These are phyloP conservation scores for Subanguina moxae DNA, from an alignment of 1,140 invertebrate genomes.

Conservation along the genomic window DNA sequence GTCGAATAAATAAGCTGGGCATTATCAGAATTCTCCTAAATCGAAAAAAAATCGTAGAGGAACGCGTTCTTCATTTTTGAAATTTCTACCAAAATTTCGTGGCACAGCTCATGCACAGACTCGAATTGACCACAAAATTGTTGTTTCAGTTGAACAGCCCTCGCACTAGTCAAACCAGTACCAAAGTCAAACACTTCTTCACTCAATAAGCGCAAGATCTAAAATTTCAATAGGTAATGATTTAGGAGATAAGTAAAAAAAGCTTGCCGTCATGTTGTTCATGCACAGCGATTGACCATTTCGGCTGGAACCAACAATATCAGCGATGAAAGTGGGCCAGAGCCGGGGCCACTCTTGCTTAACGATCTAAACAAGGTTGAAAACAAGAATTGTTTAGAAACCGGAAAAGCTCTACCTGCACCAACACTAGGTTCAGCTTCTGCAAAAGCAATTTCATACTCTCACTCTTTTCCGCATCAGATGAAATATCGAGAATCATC, in stretches of 20 bases:
- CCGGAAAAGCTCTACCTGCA: slow-evolving; percentile 71
- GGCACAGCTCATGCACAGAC: slow-evolving; percentile 93
- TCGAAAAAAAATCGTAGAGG: background rate
- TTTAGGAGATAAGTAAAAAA: background rate
- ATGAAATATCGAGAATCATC: slow-evolving; percentile 95
- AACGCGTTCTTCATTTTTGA: background rate
- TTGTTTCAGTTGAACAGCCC: slow-evolving; percentile 97
- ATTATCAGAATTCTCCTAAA: slow-evolving; percentile 79
- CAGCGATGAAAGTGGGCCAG: slow-evolving; percentile 96
- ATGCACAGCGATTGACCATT: slow-evolving; percentile 97
- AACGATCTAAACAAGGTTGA: slow-evolving; percentile 70
- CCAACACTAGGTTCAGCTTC: slow-evolving; percentile 97
- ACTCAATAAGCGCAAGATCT: slow-evolving; percentile 85
- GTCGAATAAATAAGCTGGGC: slow-evolving; percentile 68
- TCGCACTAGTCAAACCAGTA: slow-evolving; percentile 88
- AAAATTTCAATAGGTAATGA: background rate
- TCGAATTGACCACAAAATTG: slow-evolving; percentile 99
- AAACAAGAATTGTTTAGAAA: slow-evolving; percentile 7
- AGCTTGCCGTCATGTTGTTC: slow-evolving; percentile 82
- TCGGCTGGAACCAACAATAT: slow-evolving; percentile 97
- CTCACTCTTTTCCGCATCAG: slow-evolving; percentile 80
- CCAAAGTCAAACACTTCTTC: slow-evolving; percentile 99
- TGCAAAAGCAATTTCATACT: slow-evolving; percentile 88
- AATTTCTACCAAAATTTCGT: slow-evolving; percentile 77
- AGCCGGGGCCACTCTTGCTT: slow-evolving; percentile 99